These are phyloP conservation scores for Coenobita brevimanus DNA, from an alignment of 1,140 invertebrate genomes.

Conservation along the genomic window DNA sequence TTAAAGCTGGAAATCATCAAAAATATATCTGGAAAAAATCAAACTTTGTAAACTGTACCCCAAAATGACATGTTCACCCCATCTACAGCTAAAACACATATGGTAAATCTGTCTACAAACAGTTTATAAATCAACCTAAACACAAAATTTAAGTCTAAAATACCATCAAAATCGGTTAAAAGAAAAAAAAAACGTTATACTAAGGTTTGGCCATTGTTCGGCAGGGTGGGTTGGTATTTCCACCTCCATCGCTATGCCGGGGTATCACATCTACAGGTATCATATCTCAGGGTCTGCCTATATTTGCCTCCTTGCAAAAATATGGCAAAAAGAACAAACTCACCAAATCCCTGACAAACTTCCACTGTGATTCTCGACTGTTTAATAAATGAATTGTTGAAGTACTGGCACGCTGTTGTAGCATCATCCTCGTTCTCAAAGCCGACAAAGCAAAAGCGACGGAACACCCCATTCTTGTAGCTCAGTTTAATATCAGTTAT, in stretches of 20 bases:
- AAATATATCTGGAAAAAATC: too few species aligned
- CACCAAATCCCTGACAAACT: conserved; percentile 28
- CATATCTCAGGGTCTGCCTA: too few species aligned
- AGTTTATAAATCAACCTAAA: too few species aligned
- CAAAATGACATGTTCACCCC: too few species aligned
- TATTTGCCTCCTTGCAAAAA: not conserved
- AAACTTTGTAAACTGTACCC: too few species aligned
- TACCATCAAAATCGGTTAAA: too few species aligned
- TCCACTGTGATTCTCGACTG: conserved; percentile 43
- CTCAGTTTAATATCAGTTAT: conserved; percentile 44
- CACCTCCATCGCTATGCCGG: too few species aligned
- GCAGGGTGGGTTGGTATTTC: not conserved
- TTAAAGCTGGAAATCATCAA: not conserved
- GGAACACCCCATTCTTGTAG: conserved; percentile 41
- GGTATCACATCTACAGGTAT: too few species aligned
- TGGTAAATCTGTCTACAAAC: not conserved
- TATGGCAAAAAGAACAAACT: not conserved
- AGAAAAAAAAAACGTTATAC: too few species aligned
- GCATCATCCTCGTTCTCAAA: conserved; percentile 39
- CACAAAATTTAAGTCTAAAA: too few species aligned
- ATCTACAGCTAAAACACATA: too few species aligned
- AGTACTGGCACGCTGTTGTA: conserved; percentile 11
- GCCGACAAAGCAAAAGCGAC: conserved; percentile 42
- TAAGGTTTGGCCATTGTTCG: too few species aligned
- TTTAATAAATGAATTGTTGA: conserved; percentile 52